Evolutionary conservation across 1,140 invertebrate species (phyloP).

Genomic region (Cheumatopsyche charites): DNA sequence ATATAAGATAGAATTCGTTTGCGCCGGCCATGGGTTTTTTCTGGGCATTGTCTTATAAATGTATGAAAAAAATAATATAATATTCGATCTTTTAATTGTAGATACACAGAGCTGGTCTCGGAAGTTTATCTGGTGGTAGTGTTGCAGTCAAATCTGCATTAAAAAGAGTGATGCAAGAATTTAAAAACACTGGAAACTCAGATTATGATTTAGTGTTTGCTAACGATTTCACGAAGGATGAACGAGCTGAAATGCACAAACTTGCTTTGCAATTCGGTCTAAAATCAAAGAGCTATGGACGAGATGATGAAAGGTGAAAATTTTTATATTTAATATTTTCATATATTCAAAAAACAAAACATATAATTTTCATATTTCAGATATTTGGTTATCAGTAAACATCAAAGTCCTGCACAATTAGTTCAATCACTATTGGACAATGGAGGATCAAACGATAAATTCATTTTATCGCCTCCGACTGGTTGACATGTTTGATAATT

Average conservation of each 20-base stretch:
- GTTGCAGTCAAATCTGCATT: conserved; percentile 54
- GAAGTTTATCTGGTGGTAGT: conserved; percentile 53
- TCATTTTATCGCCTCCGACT: conserved; percentile 48
- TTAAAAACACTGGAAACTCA: conserved; percentile 61
- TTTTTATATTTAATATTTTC: background rate
- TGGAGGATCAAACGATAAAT: conserved; percentile 56
- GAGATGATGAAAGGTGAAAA: conserved; percentile 51
- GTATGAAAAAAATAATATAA: too few species aligned
- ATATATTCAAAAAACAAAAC: background rate
- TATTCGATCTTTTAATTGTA: conserved; percentile 36
- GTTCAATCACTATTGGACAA: conserved; percentile 53
- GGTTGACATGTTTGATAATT: too few species aligned
- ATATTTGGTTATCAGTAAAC: conserved; percentile 59
- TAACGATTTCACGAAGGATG: conserved; percentile 72
- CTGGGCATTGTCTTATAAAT: too few species aligned
- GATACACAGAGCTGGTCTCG: conserved; percentile 58
- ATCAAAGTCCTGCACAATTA: conserved; percentile 53
- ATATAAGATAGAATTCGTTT: too few species aligned
- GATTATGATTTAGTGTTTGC: conserved; percentile 71
- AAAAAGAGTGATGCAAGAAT: conserved; percentile 56
- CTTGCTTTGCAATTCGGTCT: conserved; percentile 59
- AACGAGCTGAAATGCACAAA: conserved; percentile 70
- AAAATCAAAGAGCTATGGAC: conserved; percentile 65
- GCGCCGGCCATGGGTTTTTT: too few species aligned
- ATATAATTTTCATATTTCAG: conserved; percentile 51